These are phyloP conservation scores for Philereme transversata DNA, from an alignment of 2,888 invertebrate species.

Conservation along the genomic window DNA sequence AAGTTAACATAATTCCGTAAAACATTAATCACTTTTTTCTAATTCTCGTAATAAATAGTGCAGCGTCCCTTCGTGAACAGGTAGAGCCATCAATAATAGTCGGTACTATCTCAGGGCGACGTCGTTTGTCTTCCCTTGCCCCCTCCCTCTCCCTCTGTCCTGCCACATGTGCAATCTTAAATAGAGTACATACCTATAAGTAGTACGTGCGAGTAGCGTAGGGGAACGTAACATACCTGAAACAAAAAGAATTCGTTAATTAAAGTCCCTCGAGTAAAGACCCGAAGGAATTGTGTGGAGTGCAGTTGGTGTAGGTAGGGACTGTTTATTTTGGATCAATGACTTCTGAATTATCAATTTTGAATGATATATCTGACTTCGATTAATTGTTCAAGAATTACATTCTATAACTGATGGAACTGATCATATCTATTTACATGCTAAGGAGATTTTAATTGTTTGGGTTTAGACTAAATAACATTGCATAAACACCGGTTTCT, in stretches of 20 bases:
- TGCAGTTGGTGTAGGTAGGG: neutral
- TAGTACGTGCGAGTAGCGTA: slow-evolving; percentile 18
- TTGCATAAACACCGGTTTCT: too few species aligned
- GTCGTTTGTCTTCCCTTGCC: slow-evolving; percentile 42
- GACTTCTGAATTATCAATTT: neutral
- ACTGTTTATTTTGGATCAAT: slow-evolving; percentile 16
- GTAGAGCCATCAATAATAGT: slow-evolving; percentile 35
- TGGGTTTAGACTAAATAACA: too few species aligned
- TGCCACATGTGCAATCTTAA: slow-evolving; percentile 39
- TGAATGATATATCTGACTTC: neutral
- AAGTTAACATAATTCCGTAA: slow-evolving; percentile 3
- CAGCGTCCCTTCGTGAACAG: slow-evolving; percentile 8
- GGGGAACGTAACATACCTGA: slow-evolving; percentile 43
- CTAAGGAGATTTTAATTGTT: too few species aligned
- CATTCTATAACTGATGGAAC: too few species aligned
- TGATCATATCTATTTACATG: too few species aligned
- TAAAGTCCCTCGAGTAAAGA: slow-evolving; percentile 14
- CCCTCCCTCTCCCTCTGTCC: slow-evolving; percentile 8
- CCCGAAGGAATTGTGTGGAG: neutral
- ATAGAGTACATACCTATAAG: slow-evolving; percentile 31
- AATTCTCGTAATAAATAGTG: slow-evolving; percentile 24
- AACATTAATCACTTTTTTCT: slow-evolving; percentile 22
- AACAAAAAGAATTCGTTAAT: slow-evolving; percentile 44
- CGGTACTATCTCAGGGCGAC: slow-evolving; percentile 29
- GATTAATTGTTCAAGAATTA: too few species aligned